These are phyloP conservation scores for Microplitis mediator DNA, from an alignment of 1,140 invertebrate species.

Conservation along the genomic window DNA sequence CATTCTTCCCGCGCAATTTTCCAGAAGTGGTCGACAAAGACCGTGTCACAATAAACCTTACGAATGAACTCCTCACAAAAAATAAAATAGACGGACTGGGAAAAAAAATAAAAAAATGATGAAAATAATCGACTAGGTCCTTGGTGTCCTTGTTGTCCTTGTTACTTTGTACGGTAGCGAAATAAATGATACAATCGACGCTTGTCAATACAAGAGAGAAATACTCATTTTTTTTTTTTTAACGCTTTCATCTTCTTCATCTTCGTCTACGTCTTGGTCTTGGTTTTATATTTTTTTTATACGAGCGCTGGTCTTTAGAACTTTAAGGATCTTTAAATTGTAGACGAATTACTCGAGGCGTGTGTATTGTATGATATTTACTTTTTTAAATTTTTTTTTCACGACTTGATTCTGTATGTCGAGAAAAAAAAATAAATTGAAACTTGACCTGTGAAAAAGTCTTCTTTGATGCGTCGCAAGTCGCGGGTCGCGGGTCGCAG, in stretches of 20 bases:
- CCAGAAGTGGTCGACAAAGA: constrained; percentile 54
- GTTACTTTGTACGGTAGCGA: constrained; percentile 33
- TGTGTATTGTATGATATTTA: constrained; percentile 24
- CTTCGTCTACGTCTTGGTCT: not conserved
- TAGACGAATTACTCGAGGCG: constrained; percentile 20
- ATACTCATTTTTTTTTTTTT: not conserved
- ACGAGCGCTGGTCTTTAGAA: not conserved
- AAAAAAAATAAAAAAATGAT: constrained; percentile 14
- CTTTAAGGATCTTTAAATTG: not conserved
- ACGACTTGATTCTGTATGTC: constrained; percentile 46
- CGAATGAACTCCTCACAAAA: not conserved
- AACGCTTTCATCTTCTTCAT: not conserved
- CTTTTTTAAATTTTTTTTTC: not conserved
- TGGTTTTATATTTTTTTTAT: not conserved
- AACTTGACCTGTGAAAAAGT: constrained; percentile 54
- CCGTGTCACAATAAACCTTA: constrained; percentile 51
- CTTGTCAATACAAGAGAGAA: constrained; percentile 38
- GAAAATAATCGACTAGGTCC: constrained; percentile 41
- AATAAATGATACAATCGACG: constrained; percentile 52
- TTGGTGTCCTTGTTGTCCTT: not conserved
- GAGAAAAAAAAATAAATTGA: constrained; percentile 41
- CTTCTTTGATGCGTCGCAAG: constrained; percentile 7
- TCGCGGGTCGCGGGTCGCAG: no score
- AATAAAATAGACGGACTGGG: constrained; percentile 3
- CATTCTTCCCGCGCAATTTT: constrained; percentile 55